Conservation (phyloP, 2,113 vertebrate genomes). For the Arizona elegans region DNA sequence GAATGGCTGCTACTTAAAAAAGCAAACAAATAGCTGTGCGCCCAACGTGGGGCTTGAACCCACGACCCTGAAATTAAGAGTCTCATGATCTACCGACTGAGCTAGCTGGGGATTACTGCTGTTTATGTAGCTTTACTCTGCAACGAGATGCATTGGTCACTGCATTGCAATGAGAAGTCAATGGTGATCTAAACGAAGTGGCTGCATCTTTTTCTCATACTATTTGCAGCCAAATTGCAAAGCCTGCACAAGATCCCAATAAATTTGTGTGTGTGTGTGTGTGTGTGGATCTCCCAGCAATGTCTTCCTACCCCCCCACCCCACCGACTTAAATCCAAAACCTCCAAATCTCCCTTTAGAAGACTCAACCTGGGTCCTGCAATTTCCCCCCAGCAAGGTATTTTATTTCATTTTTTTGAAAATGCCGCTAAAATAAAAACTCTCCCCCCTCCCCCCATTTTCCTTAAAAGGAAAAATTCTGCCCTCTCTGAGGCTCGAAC, state of each 20-base stretch:
- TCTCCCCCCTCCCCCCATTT: neutral
- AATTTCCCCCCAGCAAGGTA: neutral
- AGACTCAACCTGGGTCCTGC: neutral
- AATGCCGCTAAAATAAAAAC: neutral
- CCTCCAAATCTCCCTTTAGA: neutral
- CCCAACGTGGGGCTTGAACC: slow-evolving; percentile 46
- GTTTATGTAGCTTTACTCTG: neutral
- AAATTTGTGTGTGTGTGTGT: too few relatives aligned
- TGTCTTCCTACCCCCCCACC: too few relatives aligned
- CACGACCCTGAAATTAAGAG: slow-evolving; percentile 55
- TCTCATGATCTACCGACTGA: slow-evolving; percentile 55
- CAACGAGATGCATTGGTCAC: fast-evolving
- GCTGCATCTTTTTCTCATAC: neutral
- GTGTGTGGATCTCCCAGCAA: neutral
- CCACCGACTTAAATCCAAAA: neutral
- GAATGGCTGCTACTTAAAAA: neutral
- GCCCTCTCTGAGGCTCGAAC: slow-evolving; percentile 33
- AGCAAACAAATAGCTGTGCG: neutral
- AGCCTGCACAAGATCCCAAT: neutral
- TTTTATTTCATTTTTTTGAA: too few relatives aligned
- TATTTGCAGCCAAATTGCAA: neutral
- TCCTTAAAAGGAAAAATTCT: neutral
- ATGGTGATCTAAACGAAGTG: neutral
- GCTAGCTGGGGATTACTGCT: neutral
- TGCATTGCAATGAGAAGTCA: neutral